Base-by-base conservation (phyloP, 1,140 invertebrate species). In the Amphibalanus amphitrite region DNA sequence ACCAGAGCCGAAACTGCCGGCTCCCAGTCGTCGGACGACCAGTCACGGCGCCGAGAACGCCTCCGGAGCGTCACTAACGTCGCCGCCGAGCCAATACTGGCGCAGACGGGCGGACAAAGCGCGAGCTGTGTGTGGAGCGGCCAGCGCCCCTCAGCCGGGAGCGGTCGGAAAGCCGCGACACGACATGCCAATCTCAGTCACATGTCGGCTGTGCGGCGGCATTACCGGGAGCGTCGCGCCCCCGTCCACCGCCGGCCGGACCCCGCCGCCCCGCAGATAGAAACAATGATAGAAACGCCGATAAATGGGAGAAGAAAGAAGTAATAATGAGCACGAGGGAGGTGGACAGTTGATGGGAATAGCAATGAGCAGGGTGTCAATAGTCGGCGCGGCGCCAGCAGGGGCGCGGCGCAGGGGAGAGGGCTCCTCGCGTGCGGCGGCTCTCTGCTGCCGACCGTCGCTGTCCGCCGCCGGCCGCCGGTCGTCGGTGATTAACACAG, bases 251-350 rank as follows among this genome's bases (percentile, higher is more conserved):
- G 33, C 33, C 33, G 33, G 33, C 33, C 33, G 33, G 47, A 8
- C 47, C 47, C 47, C 13, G 47, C 47, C 47, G 47, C 47, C 47
- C 47, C 47, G 20, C 47, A 59, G 47, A 59, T 59, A 59, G 47
- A 59, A 59, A 59, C 47, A 59, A 59, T 59, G 47, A 59, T 59
- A 59, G 47, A 59, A 59, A 59, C 47, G 47, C 47, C 47, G 47
- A 59, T 59, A 59, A 59, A 59, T 59, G 47, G 47, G 47, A 59
- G 47, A 59, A 59, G 47, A 59, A 59, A 59, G 47, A 59, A 59
- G 47, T 59, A 59, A 59, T 59, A 59, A 59, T 59, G 47, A 59
- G 47, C 13, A 20, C 47, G 47, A 59, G 47, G 47, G 47, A 59
- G 47, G 47, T 59, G 47, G 47, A 59, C 47, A 59, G 47, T 59